These are phyloP conservation scores for Sebastes steindachneri DNA, from an alignment of 2,797 vertebrate species.

Conservation along the genomic window DNA sequence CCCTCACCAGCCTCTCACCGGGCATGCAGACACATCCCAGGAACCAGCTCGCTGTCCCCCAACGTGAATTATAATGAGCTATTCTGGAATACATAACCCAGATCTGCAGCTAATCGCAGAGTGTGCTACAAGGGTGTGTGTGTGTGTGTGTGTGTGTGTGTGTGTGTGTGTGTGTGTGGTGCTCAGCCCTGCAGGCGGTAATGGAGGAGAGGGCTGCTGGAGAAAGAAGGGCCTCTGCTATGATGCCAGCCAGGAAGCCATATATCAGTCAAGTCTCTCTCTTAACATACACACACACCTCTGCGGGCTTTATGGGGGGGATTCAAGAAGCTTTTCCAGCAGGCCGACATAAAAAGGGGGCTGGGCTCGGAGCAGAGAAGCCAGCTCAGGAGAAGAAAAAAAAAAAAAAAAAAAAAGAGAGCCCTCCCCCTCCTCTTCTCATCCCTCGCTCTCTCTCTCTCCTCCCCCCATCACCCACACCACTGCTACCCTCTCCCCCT, in stretches of 20 bases:
- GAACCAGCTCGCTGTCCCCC: conserved; percentile 29
- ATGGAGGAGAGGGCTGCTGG: conserved; percentile 50
- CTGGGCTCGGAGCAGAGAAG: conserved; percentile 67
- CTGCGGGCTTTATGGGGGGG: conserved; percentile 72
- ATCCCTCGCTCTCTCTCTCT: conserved; percentile 34
- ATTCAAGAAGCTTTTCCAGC: conserved; percentile 77
- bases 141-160: neutral
- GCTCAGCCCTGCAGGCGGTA: conserved; percentile 49
- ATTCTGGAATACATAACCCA: conserved; percentile 53
- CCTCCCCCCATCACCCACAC: conserved; percentile 56
- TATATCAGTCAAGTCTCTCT: conserved; percentile 78
- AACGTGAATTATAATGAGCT: conserved; percentile 55
- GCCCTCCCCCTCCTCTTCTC: conserved; percentile 62
- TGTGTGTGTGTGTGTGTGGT: neutral
- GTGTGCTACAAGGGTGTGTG: conserved; percentile 29
- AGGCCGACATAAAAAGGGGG: conserved; percentile 79
- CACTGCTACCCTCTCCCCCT: conserved; percentile 68
- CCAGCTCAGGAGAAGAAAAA: conserved; percentile 44
- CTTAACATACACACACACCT: conserved; percentile 71
- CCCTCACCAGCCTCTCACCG: conserved; percentile 54
- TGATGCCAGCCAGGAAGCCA: conserved; percentile 81
- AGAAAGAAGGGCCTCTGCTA: conserved; percentile 68
- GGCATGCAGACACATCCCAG: conserved; percentile 50
- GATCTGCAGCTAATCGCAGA: conserved; percentile 56
- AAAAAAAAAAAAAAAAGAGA: conserved; percentile 31